A percentile compares a stretch with the other conserved stretches of the same genome.
Conservation (phyloP, 2,888 invertebrate species). For the Nebria salina region DNA sequence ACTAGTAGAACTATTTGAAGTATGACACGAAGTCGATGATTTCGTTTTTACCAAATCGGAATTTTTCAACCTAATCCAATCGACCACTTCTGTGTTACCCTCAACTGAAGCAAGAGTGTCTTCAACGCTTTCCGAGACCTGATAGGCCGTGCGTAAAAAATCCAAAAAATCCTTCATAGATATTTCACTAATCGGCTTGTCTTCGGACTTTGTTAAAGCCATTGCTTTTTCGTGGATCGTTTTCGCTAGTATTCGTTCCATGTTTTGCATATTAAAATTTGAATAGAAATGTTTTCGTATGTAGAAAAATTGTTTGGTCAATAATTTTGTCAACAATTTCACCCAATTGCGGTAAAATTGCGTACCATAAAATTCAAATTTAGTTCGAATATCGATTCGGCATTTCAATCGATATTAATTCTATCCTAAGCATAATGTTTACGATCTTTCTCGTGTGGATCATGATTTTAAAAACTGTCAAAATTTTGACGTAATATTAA, state of each 20-base stretch:
- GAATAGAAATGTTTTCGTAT: background rate
- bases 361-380: background rate
- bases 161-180: conserved; percentile 77
- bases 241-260: conserved; percentile 21
- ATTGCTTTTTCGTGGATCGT: background rate
- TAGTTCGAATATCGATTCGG: background rate
- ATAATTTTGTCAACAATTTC: conserved; percentile 32
- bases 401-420: background rate
- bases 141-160: conserved; percentile 78
- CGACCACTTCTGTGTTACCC: conserved; percentile 62
- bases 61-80: conserved; percentile 65
- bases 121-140: conserved; percentile 61
- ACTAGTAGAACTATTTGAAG: background rate
- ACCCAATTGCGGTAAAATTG: background rate
- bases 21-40: conserved; percentile 51
- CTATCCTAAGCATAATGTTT: background rate
- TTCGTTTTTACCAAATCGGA: conserved; percentile 58
- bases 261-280: conserved; percentile 16
- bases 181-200: conserved; percentile 65
- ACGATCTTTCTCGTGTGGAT: background rate
- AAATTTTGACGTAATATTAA: background rate
- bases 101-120: conserved; percentile 59
- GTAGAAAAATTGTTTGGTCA: conserved; percentile 24
- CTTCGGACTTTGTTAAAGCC: conserved; percentile 38
- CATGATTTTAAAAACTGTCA: background rate